phyloP scores from a whole-genome alignment of 2,888 invertebrate genomes.

The Hypomecis punctinalis region DNA sequence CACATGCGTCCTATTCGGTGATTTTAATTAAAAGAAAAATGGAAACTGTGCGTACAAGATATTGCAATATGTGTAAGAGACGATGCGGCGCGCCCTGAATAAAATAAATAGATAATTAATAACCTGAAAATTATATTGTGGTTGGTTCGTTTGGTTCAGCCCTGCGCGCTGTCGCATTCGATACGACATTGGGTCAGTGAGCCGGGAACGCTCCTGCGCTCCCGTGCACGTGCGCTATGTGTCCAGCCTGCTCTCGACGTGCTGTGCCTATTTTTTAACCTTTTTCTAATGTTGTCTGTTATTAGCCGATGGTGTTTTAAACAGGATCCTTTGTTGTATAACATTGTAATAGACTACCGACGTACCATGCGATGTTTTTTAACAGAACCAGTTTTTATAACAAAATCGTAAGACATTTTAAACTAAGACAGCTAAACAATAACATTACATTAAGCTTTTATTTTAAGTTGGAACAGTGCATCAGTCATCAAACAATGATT shows the following conservation, averaged over 20 bases:
- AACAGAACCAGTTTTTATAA: too few relatives aligned
- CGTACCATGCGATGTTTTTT: too few relatives aligned
- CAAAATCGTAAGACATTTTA: too few relatives aligned
- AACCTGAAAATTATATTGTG: too few relatives aligned
- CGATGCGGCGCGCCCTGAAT: too few relatives aligned
- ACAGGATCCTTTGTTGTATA: constrained; percentile 10
- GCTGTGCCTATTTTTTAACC: constrained; percentile 11
- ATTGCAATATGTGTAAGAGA: too few relatives aligned
- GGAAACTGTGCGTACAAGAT: too few relatives aligned
- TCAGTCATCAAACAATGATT: constrained; percentile 7
- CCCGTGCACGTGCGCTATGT: constrained; percentile 53
- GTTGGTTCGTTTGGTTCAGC: constrained; percentile 25
- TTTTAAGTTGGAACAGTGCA: neutral
- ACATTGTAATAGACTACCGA: neutral
- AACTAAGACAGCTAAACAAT: constrained; percentile 1
- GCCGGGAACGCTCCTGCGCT: constrained; percentile 61
- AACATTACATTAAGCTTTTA: neutral
- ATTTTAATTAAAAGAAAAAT: too few relatives aligned
- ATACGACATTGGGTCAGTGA: constrained; percentile 58
- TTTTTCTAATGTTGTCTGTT: constrained; percentile 20
- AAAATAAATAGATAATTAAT: too few relatives aligned
- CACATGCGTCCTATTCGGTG: too few relatives aligned
- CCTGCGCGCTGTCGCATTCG: constrained; percentile 55
- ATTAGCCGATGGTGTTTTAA: constrained; percentile 23
- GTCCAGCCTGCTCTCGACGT: constrained; percentile 13